A percentile compares a stretch with the other conserved stretches of the same genome.
Conservation (phyloP, 2,797 vertebrate genomes). For the Brachymystax lenok region DNA sequence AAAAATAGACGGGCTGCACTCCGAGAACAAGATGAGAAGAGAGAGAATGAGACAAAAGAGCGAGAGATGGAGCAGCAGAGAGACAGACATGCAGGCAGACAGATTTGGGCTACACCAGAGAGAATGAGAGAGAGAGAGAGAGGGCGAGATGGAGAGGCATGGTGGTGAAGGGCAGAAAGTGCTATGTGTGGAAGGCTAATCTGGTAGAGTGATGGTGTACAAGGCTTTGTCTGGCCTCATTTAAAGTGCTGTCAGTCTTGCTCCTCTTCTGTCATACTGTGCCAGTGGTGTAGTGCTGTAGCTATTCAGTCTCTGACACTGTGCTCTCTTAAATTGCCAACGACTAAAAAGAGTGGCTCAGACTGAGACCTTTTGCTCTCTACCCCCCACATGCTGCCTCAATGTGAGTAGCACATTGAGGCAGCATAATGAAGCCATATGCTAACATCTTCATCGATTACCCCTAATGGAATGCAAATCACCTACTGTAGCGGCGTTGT, state of each 20-base stretch:
- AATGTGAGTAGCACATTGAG: too few relatives aligned
- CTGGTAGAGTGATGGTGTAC: constrained; percentile 25
- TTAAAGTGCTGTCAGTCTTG: constrained; percentile 23
- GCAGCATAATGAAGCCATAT: too few relatives aligned
- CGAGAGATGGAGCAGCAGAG: not conserved
- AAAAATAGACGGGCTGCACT: too few relatives aligned
- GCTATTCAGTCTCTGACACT: not conserved
- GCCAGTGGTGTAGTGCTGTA: not conserved
- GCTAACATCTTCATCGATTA: too few relatives aligned
- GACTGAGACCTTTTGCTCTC: not conserved
- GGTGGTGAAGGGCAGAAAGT: not conserved
- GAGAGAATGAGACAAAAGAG: constrained; percentile 1
- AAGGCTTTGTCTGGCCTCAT: constrained; percentile 36
- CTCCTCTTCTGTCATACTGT: constrained; percentile 12
- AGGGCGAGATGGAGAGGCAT: not conserved
- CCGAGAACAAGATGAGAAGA: not conserved
- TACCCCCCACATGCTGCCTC: too few relatives aligned
- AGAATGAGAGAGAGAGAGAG: too few relatives aligned
- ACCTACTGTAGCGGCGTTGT: too few relatives aligned
- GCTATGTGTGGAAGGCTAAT: not conserved
- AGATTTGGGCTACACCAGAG: not conserved
- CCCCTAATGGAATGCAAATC: too few relatives aligned
- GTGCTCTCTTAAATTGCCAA: not conserved
- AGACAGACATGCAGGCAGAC: not conserved
- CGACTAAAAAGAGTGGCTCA: not conserved